Evolutionary conservation across 2,113 vertebrate species (phyloP), one percentile per base, ranked within the genome.

Genomic region (Brachyistius frenatus): DNA sequence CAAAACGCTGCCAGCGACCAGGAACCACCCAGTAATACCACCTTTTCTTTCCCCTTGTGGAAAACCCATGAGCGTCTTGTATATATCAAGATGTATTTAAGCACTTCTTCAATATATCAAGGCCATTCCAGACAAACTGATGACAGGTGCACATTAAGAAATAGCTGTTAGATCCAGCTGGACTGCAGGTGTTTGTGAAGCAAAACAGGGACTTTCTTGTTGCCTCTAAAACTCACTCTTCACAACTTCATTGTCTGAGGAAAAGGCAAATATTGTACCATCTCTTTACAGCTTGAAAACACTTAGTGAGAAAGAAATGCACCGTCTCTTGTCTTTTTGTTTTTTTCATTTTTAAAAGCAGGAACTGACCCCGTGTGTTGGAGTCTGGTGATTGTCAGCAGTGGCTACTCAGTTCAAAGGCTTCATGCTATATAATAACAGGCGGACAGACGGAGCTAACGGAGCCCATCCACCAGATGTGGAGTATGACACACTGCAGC

Each of bases 311-410:
- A 46, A 61, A 23, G 23, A 79, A 71, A 61, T 49, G 41, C 52
- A 7, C 23, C 39, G 10, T 1, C 41, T 56, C 47, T 11, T 3
- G 14, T 11, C 39, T n/a, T 53, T 76, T 52, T 1, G 37, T 11
- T 53, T n/a, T 53, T 76, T 52, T 68, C 77, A 16, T 36, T 76
- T 65, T 63, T 69, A 11, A 61, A 72, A 71, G 54, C 57, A 13
- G 53, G 39, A 66, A 74, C 61, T 67, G 67, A 46, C 61, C 61
- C 1, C 8, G 64, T 62, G 72, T 66, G 70, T 75, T 46, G 39
- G 83, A 82, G 86, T 89, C 93, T 93, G 92, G 85, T 83, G 88
- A 90, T 90, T 89, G 86, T 94, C 93, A 93, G 92, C 85, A 66
- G 87, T 88, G 87, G 80, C 87, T 88, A 85, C 81, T 89, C 72